phyloP scores from a whole-genome alignment of 2,888 invertebrate genomes.

The Calameuta pallipes region DNA sequence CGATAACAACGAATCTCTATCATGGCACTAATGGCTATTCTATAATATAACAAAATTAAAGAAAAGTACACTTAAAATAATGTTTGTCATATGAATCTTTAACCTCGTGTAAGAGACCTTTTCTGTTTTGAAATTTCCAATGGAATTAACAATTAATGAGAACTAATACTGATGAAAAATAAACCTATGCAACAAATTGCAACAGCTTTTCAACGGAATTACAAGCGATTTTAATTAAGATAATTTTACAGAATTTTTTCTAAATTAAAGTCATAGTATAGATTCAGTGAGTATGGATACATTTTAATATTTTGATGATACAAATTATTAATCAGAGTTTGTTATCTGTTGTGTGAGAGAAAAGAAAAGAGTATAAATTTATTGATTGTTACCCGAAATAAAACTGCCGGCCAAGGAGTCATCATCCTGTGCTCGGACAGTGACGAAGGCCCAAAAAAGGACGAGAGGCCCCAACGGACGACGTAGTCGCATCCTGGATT shows the following conservation, averaged over 20 bases:
- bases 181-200: background rate
- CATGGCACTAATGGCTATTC: background rate
- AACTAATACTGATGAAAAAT: background rate
- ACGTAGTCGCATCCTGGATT: slow-evolving; percentile 7
- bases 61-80: background rate
- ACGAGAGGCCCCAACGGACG: slow-evolving; percentile 31
- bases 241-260: background rate
- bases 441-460: slow-evolving; percentile 40
- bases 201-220: background rate
- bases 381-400: slow-evolving; percentile 74
- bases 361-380: slow-evolving; percentile 5
- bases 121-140: background rate
- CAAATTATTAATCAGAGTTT: background rate
- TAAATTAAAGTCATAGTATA: background rate
- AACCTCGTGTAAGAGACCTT: background rate
- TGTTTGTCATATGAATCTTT: background rate
- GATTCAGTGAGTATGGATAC: background rate
- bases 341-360: background rate
- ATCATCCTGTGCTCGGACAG: slow-evolving; percentile 68
- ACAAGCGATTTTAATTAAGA: background rate
- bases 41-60: background rate
- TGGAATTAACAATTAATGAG: background rate
- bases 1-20: background rate
- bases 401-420: slow-evolving; percentile 86
- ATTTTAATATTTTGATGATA: background rate